phyloP scores from a whole-genome alignment of 2,113 vertebrate genomes.

The Crypturellus undulatus region DNA sequence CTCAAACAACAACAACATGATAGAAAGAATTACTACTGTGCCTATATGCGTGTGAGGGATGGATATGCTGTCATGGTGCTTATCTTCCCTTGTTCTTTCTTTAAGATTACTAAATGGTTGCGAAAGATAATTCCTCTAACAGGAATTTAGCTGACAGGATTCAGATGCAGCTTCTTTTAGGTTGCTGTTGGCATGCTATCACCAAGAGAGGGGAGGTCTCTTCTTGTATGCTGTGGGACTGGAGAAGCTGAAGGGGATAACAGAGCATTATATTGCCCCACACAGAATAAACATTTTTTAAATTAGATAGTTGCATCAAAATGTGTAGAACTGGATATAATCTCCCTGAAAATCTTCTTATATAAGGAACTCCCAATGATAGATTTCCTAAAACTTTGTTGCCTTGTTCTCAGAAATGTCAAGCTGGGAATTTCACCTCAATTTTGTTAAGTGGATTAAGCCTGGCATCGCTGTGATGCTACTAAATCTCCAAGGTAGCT shows the following conservation, averaged over 20 bases:
- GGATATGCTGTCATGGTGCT: neutral
- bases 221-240: neutral
- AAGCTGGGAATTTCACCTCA: neutral
- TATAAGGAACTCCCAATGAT: neutral
- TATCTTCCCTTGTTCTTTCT: slow-evolving; percentile 52
- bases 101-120: neutral
- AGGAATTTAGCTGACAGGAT: neutral
- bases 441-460: slow-evolving; percentile 60
- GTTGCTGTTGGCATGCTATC: neutral
- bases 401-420: slow-evolving; percentile 22
- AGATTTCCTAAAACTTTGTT: neutral
- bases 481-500: slow-evolving; percentile 24
- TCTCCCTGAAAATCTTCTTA: neutral
- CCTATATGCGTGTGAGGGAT: slow-evolving; percentile 43
- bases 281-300: neutral
- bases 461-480: neutral
- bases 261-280: neutral
- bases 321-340: neutral
- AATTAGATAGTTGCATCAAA: neutral
- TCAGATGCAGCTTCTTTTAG: neutral
- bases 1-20: neutral
- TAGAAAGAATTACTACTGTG: neutral
- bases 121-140: neutral
- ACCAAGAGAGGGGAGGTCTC: neutral
- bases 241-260: neutral